Evolutionary conservation across 2,888 invertebrate genomes (phyloP), one percentile per base, ranked within the genome.

Genomic region (Eumerus sabulonum): DNA sequence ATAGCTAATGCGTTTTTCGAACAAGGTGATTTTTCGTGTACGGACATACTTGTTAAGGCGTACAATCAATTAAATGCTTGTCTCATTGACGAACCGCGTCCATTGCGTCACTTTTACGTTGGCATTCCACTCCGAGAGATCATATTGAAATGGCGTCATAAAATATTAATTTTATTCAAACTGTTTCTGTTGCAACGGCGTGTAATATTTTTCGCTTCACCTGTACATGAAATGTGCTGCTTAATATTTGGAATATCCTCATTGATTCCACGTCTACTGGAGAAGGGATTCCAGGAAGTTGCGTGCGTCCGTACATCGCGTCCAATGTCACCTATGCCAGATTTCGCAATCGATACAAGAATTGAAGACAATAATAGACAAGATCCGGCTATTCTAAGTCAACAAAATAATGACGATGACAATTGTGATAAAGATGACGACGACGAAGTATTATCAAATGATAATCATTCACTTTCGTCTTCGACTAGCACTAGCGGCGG

Each of bases 1-100:
- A 98, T 99, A 76, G 99, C 99, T 0, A 94, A 97, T 86, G 98
- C 98, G 0, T 99, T 98, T 90, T 99, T 99, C 89, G 94, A 98
- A 68, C 97, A 98, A 87, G 96, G 96, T 16, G 97, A 97, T 90
- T 97, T 97, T 86, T 94, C 95, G 82, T 94, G 95, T 89, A 95
- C 96, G 1, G 93, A 95, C 12, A 91, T 97, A 42, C 90, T 99
- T 67, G 94, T 97, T 85, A 97, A 98, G 86, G 98, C 98, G 53
- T 98, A 94, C 89, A 93, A 94, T 84, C 97, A 98, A 89, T 91
- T 99, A 48, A 97, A 97, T 88, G 93, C 94, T 71, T 97, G 97
- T 85, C 82, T 89, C 27, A 54, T 86, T 72, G 91, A 90, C 84
- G 92, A 92, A 85, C 90, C 91, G 82, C 93, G 95, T 86, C 91